Base-by-base conservation (phyloP, 2,113 vertebrate genomes). In the Gnathonemus echidnorhynchus region DNA sequence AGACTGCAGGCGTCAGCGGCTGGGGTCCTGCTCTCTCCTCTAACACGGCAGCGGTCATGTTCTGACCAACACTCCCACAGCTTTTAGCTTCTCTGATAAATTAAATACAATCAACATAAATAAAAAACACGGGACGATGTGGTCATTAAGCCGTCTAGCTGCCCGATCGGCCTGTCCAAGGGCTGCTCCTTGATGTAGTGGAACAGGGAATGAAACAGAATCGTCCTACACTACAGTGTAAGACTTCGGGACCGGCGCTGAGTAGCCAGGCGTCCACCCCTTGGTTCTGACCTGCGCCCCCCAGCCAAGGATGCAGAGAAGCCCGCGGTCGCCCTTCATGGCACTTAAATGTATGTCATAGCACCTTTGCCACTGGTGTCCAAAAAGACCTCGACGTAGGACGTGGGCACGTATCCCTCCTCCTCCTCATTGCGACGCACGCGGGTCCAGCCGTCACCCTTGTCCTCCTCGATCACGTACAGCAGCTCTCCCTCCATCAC, bases 331-430 rank as follows among this genome's bases (percentile, higher is more conserved):
- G 53, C 50, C 46, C 56, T 42, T 27, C 35, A 88, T 89, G 74
- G 80, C 88, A 46, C 94, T 97, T 96, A 97, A 95, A 98, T 98
- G 94, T 97, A 98, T 94, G 97, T 98, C 97, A 97, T 97, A 94
- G 97, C 97, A 99, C 98, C 98, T 99, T 99, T 98, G 96, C 97
- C 95, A 90, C 97, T 98, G 96, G 94, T 97, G 94, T 99, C 98
- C 96, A 98, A 96, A 96, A 95, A 98, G 95, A 99, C 97, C 94
- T 99, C 97, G 92, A 99, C 97, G 94, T 99, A 99, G 0, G 98
- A 99, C 0, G 98, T 99, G 66, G 98, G 98, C 89, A 99, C 98
- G 3, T 99, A 99, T 92, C 98, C 98, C 92, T 99, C 98, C 92
- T 99, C 98, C 0, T 99, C 98, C 92, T 98, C 96, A 2, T 94